phyloP scores from a whole-genome alignment of 2,797 vertebrate species.

The Alosa sapidissima region DNA sequence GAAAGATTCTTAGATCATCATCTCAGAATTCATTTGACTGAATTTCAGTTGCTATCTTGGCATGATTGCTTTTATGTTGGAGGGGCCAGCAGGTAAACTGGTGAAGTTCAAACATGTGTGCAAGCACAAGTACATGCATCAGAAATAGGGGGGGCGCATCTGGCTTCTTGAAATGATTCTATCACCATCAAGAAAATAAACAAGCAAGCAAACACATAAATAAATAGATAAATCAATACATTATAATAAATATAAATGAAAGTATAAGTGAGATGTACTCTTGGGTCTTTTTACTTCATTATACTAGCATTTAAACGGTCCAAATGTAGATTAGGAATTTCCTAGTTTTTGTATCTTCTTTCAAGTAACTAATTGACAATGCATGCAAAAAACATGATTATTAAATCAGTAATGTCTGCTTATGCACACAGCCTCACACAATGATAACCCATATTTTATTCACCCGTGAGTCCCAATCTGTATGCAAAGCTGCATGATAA shows the following conservation, averaged over 20 bases:
- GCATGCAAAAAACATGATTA: not conserved
- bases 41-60: not conserved
- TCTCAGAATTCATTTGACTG: not conserved
- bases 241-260: not conserved
- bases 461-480: not conserved
- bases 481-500: not conserved
- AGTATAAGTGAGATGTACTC: not conserved
- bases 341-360: not conserved
- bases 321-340: not conserved
- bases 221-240: not conserved
- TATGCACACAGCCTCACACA: not conserved
- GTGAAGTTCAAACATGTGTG: not conserved
- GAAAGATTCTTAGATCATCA: slow-evolving; percentile 4
- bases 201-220: not conserved
- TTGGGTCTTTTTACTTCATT: not conserved
- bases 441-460: not conserved
- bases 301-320: not conserved
- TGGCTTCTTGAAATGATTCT: not conserved
- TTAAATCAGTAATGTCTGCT: not conserved
- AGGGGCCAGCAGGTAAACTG: not conserved
- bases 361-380: not conserved
- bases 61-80: not conserved
- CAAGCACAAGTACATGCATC: not conserved
- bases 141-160: not conserved
- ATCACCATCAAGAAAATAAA: not conserved